phyloP scores from a whole-genome alignment of 2,797 vertebrate species.

The Pangasius mekongensis region DNA sequence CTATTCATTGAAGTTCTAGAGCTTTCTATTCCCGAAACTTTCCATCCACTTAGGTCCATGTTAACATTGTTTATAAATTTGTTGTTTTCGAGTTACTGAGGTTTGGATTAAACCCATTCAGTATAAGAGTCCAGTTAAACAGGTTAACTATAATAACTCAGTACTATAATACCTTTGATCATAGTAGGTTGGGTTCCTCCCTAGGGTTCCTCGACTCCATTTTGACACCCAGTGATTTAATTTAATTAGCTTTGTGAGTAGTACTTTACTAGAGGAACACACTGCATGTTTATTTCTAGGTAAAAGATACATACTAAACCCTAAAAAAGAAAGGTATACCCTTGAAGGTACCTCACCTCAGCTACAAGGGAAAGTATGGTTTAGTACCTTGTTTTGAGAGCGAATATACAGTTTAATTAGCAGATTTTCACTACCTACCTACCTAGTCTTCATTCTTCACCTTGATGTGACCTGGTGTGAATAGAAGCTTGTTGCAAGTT shows the following conservation, averaged over 20 bases:
- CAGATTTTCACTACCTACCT: not conserved
- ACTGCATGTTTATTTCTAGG: not conserved
- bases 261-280: not conserved
- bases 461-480: not conserved
- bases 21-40: not conserved
- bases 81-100: not conserved
- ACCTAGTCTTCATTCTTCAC: not conserved
- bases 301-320: not conserved
- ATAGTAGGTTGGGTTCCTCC: not conserved
- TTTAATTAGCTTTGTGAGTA: not conserved
- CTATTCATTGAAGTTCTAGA: no score
- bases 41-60: not conserved
- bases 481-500: no score
- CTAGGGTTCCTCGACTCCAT: not conserved
- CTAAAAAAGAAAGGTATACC: not conserved
- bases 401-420: not conserved
- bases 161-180: not conserved
- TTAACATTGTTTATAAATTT: not conserved
- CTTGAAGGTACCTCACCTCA: not conserved
- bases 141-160: not conserved
- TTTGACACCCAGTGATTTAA: not conserved
- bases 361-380: not conserved
- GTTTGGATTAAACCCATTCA: not conserved
- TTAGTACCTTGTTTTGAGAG: not conserved
- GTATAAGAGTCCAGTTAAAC: no score